Percentiles rank a stretch among this genome's conserved stretches.
Conservation (phyloP, 2,113 vertebrate genomes). For the Cyanoderma ruficeps region DNA sequence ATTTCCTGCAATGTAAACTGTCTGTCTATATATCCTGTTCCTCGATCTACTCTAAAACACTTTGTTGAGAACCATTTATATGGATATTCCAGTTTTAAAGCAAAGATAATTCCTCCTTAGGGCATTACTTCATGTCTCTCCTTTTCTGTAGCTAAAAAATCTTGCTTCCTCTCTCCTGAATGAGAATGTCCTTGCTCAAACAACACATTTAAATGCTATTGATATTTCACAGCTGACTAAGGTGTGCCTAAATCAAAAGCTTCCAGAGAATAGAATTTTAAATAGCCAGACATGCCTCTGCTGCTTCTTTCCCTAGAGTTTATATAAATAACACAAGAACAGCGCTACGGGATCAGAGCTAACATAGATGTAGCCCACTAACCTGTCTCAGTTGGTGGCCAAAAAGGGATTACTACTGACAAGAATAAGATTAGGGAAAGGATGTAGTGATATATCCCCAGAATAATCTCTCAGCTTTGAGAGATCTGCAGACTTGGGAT, state of each 20-base stretch:
- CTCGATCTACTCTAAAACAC: background rate
- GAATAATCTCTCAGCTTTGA: background rate
- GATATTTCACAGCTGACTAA: background rate
- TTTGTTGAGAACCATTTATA: background rate
- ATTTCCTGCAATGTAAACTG: background rate
- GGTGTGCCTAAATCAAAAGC: background rate
- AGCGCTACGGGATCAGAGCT: background rate
- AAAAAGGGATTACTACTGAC: background rate
- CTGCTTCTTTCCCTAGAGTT: background rate
- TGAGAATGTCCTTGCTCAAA: background rate
- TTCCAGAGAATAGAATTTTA: background rate
- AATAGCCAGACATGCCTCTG: background rate
- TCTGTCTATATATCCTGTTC: background rate
- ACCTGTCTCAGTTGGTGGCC: background rate
- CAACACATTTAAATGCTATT: background rate
- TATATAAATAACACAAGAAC: background rate
- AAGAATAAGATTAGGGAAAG: background rate
- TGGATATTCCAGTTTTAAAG: background rate
- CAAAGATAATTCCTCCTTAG: background rate
- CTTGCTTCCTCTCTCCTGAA: background rate
- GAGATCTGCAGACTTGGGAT: background rate
- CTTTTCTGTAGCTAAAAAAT: background rate
- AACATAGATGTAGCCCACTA: background rate
- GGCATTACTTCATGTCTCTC: background rate
- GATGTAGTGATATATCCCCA: background rate